These are phyloP conservation scores for Nasalis larvatus DNA, from an alignment of 2,113 vertebrate species.

Conservation along the genomic window DNA sequence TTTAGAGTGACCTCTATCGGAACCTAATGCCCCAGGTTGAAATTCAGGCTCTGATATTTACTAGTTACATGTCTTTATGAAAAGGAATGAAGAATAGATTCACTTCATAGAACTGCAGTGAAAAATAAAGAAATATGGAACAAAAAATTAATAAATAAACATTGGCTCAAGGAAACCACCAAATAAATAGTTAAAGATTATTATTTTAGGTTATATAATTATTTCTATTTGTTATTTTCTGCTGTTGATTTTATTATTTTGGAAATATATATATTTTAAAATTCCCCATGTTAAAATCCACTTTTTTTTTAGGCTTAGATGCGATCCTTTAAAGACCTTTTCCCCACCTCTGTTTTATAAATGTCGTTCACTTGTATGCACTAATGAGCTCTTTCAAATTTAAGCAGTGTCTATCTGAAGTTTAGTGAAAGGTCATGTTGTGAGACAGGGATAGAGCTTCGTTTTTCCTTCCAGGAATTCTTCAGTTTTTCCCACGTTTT, in stretches of 20 bases:
- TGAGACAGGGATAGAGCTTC: not conserved
- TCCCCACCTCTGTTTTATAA: not conserved
- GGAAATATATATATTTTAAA: not conserved
- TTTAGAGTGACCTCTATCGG: not conserved
- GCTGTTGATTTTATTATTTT: not conserved
- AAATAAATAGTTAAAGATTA: not conserved
- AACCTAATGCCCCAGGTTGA: not conserved
- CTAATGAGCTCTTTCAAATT: not conserved
- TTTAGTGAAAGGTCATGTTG: not conserved
- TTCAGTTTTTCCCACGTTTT: not conserved
- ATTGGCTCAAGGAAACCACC: not conserved
- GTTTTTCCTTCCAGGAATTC: not conserved
- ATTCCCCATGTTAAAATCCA: not conserved
- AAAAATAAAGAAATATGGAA: not conserved
- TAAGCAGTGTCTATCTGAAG: not conserved
- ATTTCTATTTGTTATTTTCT: not conserved
- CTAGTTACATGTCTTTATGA: too few relatives aligned
- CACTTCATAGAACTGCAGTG: not conserved
- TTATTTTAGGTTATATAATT: not conserved
- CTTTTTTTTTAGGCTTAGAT: not conserved
- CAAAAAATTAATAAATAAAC: not conserved
- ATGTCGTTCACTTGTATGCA: not conserved
- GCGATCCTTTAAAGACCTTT: not conserved
- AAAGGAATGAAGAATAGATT: not conserved
- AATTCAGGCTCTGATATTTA: not conserved